phyloP scores from a whole-genome alignment of 2,888 invertebrate genomes.

The Lepidonotus clava region DNA sequence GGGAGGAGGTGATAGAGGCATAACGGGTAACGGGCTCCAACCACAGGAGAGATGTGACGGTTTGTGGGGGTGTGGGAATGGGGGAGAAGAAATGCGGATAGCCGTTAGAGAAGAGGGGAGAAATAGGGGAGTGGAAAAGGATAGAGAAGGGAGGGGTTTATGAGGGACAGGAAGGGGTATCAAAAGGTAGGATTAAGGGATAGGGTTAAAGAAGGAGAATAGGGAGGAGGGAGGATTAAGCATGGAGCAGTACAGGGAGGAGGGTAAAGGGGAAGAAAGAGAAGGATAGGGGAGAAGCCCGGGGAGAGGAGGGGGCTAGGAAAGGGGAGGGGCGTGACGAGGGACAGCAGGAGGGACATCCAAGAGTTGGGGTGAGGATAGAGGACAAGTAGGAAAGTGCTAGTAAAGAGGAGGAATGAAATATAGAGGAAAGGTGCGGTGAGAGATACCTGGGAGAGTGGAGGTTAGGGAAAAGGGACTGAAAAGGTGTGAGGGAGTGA shows the following conservation, averaged over 20 bases:
- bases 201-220: no score
- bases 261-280: background rate
- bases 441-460: background rate
- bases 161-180: background rate
- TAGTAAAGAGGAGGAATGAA: no score
- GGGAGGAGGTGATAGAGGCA: background rate
- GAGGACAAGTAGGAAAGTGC: background rate
- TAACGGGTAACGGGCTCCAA: background rate
- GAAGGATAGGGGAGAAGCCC: background rate
- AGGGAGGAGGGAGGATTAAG: background rate
- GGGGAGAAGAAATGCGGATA: background rate
- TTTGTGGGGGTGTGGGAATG: background rate
- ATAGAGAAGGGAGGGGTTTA: background rate
- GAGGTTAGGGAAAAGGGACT: background rate
- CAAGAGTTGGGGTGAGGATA: background rate
- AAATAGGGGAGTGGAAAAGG: background rate
- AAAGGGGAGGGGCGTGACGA: background rate
- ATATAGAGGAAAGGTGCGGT: background rate
- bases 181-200: no score
- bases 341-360: background rate
- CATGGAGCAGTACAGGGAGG: background rate
- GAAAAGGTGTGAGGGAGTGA: background rate
- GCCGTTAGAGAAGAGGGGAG: no score
- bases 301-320: background rate
- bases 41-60: background rate